Percentiles rank a stretch among this genome's conserved stretches.
Conservation (phyloP, 1,140 invertebrate species). For the Zaprionus davidi region DNA sequence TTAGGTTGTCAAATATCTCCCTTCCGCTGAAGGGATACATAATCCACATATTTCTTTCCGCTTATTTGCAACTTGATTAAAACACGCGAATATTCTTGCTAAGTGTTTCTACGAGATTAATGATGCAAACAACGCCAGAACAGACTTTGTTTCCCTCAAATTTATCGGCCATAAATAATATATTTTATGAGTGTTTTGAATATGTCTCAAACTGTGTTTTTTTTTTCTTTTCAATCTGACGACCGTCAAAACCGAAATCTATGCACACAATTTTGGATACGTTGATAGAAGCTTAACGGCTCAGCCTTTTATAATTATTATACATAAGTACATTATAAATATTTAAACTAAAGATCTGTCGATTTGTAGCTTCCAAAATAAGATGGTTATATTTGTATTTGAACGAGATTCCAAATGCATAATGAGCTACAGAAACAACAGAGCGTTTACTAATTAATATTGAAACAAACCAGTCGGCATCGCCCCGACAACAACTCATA, state of each 20-base stretch:
- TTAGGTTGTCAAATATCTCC: too few species aligned
- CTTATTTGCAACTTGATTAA: neutral
- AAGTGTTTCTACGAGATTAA: conserved; percentile 8
- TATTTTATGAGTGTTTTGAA: conserved; percentile 66
- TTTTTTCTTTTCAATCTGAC: conserved; percentile 3
- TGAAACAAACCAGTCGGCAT: conserved; percentile 57
- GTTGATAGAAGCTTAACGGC: conserved; percentile 7
- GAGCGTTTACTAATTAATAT: conserved; percentile 72
- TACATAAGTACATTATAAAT: conserved; percentile 51
- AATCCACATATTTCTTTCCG: neutral
- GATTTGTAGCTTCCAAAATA: conserved; percentile 40
- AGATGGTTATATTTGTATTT: conserved; percentile 64
- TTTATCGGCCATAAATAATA: conserved; percentile 70
- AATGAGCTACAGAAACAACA: conserved; percentile 47
- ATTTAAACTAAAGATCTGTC: conserved; percentile 46
- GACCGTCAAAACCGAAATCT: conserved; percentile 41
- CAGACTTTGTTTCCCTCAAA: conserved; percentile 37
- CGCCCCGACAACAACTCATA: conserved; percentile 48
- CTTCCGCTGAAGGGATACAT: too few species aligned
- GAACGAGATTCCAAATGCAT: conserved; percentile 50
- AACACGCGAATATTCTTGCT: neutral
- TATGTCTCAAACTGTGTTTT: conserved; percentile 35
- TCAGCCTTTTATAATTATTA: conserved; percentile 31
- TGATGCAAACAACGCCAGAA: neutral
- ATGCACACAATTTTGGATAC: conserved; percentile 43